Conservation (phyloP, 2,888 invertebrate species). For the Diaphora mendica region DNA sequence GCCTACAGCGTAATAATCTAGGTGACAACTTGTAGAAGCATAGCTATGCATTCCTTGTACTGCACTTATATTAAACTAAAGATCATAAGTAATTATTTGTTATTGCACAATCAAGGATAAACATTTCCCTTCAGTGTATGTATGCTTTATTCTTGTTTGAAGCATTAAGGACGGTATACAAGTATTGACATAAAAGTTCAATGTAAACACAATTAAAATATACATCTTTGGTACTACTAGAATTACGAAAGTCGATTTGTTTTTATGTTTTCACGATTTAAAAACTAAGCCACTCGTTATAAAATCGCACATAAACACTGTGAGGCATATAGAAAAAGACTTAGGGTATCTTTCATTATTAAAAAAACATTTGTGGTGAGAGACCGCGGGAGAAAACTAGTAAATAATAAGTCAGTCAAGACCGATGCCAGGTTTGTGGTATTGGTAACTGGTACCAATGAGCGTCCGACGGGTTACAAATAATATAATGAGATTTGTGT, state of each 20-base stretch:
- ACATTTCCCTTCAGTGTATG: slow-evolving; percentile 4
- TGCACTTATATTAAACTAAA: background rate
- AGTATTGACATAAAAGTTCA: slow-evolving; percentile 3
- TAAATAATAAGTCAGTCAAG: slow-evolving; percentile 45
- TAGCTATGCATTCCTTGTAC: slow-evolving; percentile 8
- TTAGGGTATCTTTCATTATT: background rate
- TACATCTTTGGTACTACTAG: slow-evolving; percentile 24
- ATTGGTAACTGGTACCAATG: slow-evolving; percentile 51
- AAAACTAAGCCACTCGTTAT: background rate
- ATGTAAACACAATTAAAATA: slow-evolving; percentile 51
- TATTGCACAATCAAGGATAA: slow-evolving; percentile 1
- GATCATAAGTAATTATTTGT: slow-evolving; percentile 9
- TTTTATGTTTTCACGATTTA: background rate
- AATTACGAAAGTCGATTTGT: background rate
- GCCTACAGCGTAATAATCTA: slow-evolving; percentile 17
- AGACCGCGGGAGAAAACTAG: background rate
- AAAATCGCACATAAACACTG: background rate
- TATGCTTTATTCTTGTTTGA: slow-evolving; percentile 8
- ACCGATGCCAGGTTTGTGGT: slow-evolving; percentile 36
- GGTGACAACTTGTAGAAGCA: slow-evolving; percentile 23
- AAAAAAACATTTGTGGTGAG: no score
- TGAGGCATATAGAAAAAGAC: background rate
- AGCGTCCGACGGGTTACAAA: slow-evolving; percentile 62
- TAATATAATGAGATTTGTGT: slow-evolving; percentile 77
- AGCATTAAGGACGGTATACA: slow-evolving; percentile 1